A percentile compares a stretch with the other conserved stretches of the same genome.
phyloP scores from a whole-genome alignment of 2,113 vertebrate species.

The Labrus mixtus region DNA sequence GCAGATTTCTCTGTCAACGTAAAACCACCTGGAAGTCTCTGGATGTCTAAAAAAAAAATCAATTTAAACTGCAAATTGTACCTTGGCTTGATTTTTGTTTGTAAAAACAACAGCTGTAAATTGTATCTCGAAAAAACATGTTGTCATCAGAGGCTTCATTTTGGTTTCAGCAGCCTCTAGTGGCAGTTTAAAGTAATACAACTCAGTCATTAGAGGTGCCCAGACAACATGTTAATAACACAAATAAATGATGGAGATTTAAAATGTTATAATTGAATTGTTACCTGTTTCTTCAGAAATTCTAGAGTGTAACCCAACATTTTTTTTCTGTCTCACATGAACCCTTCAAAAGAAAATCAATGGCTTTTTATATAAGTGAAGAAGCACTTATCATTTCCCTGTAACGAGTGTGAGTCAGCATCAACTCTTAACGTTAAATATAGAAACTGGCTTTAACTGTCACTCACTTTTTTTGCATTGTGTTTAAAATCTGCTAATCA shows the following conservation, averaged over 20 bases:
- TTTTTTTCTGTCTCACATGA: neutral
- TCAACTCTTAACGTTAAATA: neutral
- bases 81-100: no score
- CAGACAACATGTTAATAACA: neutral
- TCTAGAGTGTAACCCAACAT: neutral
- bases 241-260: neutral
- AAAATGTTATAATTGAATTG: no score
- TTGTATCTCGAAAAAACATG: neutral
- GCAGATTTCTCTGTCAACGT: neutral
- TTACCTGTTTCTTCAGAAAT: no score
- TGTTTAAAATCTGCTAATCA: neutral
- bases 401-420: neutral
- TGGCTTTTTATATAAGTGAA: neutral
- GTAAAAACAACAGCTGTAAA: no score
- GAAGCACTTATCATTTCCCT: neutral
- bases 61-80: no score
- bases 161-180: slow-evolving; percentile 18
- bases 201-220: neutral
- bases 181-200: neutral
- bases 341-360: no score
- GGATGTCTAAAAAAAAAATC: no score
- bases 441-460: neutral
- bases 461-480: no score
- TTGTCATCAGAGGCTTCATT: neutral
- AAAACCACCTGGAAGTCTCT: no score